Conservation (phyloP, 2,113 vertebrate species). For the Polypterus senegalus region DNA sequence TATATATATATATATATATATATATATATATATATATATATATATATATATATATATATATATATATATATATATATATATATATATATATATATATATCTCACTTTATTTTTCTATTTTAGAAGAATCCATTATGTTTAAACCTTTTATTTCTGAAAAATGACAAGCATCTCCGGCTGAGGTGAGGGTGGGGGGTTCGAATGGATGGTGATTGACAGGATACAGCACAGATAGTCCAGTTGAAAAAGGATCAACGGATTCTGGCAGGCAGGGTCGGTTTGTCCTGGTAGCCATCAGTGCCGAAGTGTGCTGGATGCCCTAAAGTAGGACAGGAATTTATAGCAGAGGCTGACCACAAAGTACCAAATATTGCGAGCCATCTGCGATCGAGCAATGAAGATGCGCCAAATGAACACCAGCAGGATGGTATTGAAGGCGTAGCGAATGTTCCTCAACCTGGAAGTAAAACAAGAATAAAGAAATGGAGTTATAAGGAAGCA, state of each 20-base stretch:
- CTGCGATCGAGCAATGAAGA: constrained; percentile 86
- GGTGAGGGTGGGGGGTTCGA: neutral
- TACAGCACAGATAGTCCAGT: neutral
- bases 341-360: constrained; percentile 90
- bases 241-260: neutral
- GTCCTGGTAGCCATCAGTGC: constrained; percentile 42
- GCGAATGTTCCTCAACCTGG: constrained; percentile 79
- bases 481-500: neutral
- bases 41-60: neutral
- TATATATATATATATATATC: neutral
- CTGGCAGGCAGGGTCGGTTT: constrained; percentile 13
- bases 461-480: constrained; percentile 19
- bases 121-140: constrained; percentile 20
- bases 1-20: neutral
- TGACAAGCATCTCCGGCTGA: neutral
- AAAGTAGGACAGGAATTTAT: constrained; percentile 91
- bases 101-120: constrained; percentile 14
- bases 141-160: constrained; percentile 15
- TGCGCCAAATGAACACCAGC: constrained; percentile 81
- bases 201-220: neutral
- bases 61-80: neutral
- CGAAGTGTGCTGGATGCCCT: constrained; percentile 78
- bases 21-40: neutral
- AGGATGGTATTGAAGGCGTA: constrained; percentile 79
- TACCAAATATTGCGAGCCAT: constrained; percentile 92